These are phyloP conservation scores for Polydrusus pterygomalis DNA, from an alignment of 2,888 invertebrate species.

Conservation along the genomic window DNA sequence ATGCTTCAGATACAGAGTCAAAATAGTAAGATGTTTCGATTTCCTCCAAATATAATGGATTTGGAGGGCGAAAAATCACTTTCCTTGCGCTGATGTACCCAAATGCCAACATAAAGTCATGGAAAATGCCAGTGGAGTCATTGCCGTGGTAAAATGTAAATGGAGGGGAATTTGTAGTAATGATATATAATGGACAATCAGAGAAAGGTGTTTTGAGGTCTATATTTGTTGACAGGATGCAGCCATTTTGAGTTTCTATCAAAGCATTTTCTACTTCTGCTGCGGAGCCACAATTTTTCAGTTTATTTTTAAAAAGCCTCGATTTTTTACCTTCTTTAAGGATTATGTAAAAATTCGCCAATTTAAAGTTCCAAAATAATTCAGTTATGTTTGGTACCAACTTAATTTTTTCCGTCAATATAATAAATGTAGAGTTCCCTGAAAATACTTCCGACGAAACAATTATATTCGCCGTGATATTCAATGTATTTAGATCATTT, in stretches of 20 bases:
- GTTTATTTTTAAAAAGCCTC: background rate
- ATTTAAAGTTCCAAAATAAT: background rate
- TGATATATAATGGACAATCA: conserved; percentile 27
- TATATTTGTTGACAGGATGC: background rate
- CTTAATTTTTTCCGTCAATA: background rate
- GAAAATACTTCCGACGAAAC: background rate
- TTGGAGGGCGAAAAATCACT: conserved; percentile 25
- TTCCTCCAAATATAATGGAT: conserved; percentile 23
- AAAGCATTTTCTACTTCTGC: background rate
- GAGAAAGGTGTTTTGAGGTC: conserved; percentile 12
- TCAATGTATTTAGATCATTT: background rate
- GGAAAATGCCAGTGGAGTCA: conserved; percentile 15
- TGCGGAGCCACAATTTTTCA: background rate
- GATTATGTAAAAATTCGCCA: background rate
- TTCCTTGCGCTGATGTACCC: conserved; percentile 9
- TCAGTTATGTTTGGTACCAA: background rate
- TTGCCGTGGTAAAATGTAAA: conserved; percentile 3
- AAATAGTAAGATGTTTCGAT: conserved; percentile 20
- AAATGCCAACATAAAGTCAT: conserved; percentile 23
- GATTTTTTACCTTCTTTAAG: background rate
- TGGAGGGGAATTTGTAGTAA: background rate
- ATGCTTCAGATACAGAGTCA: conserved; percentile 18
- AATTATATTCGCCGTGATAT: background rate
- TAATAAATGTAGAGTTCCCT: background rate
- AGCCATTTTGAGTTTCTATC: background rate